Evolutionary conservation across 2,113 vertebrate genomes (phyloP), one percentile per base, ranked within the genome.

Genomic region (Verasper variegatus): DNA sequence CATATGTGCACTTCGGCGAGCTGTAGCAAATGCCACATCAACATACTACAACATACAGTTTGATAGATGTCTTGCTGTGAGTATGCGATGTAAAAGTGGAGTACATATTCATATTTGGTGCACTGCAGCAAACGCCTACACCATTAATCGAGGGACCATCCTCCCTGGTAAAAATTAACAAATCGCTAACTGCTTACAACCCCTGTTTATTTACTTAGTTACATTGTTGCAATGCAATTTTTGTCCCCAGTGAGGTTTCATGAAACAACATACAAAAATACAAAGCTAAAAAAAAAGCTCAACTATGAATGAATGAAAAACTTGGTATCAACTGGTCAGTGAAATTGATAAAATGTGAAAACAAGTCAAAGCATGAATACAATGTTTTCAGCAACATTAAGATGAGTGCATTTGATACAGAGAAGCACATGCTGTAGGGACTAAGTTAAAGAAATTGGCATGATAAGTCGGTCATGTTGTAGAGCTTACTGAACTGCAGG

Each of bases 221-320:
- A 88, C 87, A 91, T 90, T 86, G 86, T 87, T 88, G 84, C 88
- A 90, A 91, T 90, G 89, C 56, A 86, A 82, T 80, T 74, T 76
- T 47, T 71, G 78, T 89, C 84, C 74, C 80, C 71, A 67, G 58
- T 75, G 66, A 86, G 78, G 64, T 74, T 76, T 79, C 56, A 74
- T 88, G 77, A 70, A 84, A 84, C 60, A 62, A 84, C 45, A 64
- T 71, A 72, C 61, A 87, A 83, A 82, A 76, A 81, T 72, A 83
- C 27, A 84, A 84, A 85, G 66, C 65, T 64, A 74, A 51, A 58
- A 52, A 63, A 26, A 15, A 11, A 57, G 69, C 54, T 42, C 5
- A 66, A 27, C 58, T 68, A 52, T 54, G 35, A 59, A 57, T 62
- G 37, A 23, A 75, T 78, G 56, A 77, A 14, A 79, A 71, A 77